Base-by-base conservation (phyloP, 2,113 vertebrate species). In the Heterocephalus glaber region DNA sequence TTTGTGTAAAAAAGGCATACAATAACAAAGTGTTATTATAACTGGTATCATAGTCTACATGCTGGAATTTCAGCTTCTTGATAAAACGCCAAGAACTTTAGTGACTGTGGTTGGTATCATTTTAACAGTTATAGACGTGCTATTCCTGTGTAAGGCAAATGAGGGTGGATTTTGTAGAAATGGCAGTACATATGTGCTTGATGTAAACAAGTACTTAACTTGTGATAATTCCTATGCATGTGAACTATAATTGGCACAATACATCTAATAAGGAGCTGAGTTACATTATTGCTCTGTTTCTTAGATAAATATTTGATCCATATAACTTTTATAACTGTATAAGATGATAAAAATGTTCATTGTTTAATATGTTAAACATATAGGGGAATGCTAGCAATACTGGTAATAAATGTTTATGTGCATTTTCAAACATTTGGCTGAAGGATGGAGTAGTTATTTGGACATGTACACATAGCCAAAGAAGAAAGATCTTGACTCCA, bases 151-250 rank as follows among this genome's bases (percentile, higher is more conserved):
- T 3, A 96, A 85, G 96, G 96, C 92, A 97, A 91, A 94, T 97
- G 76, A 91, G 44, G 30, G n/a, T 26, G 91, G 92, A 97, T 96
- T 97, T 96, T 97, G 61, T 93, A 96, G 89, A 84, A 96, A 88
- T 65, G 85, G 41, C 12, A 47, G 5, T 80, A 94, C 97, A 88
- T 70, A 96, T 82, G 85, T 96, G 82, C 82, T 97, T 89, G 96
- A 11, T 95, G 38, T 94, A 97, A 97, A 95, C 79, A 98, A 92
- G 87, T 96, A 91, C 95, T 97, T 24, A 44, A 83, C 54, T 87
- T 94, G 33, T 65, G 83, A 82, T 92, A 92, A 92, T 79, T 35
- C 83, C 70, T 92, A 70, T 68, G 86, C 22, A 94, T n/a, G 41
- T 97, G 92, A 98, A 95, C 97, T 87, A 88, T 80, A 91, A 95